These are phyloP conservation scores for Arctia plantaginis DNA, from an alignment of 2,888 invertebrate genomes.

Conservation along the genomic window DNA sequence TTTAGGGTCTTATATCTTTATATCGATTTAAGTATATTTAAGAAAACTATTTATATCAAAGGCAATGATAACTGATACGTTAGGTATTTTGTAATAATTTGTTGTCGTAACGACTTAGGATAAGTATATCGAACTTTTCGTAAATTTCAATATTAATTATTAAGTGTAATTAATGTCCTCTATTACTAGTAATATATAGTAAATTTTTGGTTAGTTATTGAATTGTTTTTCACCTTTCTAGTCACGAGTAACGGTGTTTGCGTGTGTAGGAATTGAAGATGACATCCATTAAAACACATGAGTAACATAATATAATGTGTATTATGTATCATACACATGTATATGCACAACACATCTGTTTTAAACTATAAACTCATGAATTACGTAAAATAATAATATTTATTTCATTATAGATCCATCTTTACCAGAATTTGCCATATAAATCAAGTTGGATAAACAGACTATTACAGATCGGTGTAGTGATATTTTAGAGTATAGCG, in stretches of 20 bases:
- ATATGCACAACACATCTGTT: not conserved
- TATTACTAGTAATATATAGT: conserved; percentile 68
- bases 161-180: conserved; percentile 70
- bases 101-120: conserved; percentile 59
- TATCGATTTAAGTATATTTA: conserved; percentile 30
- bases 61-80: conserved; percentile 53
- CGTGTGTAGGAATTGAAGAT: conserved; percentile 62
- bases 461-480: no score
- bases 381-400: not conserved
- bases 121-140: conserved; percentile 64
- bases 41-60: conserved; percentile 44
- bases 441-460: not conserved
- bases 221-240: conserved; percentile 78
- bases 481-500: not conserved
- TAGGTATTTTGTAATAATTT: conserved; percentile 52
- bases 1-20: conserved; percentile 29
- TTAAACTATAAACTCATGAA: not conserved
- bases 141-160: conserved; percentile 59
- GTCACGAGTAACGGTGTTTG: conserved; percentile 81
- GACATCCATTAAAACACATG: not conserved
- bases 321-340: not conserved
- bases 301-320: not conserved
- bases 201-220: conserved; percentile 70
- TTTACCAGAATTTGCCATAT: no score
- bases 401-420: not conserved